Evolutionary conservation across 2,888 invertebrate genomes (phyloP).

Genomic region (Xestia rhomboidea): DNA sequence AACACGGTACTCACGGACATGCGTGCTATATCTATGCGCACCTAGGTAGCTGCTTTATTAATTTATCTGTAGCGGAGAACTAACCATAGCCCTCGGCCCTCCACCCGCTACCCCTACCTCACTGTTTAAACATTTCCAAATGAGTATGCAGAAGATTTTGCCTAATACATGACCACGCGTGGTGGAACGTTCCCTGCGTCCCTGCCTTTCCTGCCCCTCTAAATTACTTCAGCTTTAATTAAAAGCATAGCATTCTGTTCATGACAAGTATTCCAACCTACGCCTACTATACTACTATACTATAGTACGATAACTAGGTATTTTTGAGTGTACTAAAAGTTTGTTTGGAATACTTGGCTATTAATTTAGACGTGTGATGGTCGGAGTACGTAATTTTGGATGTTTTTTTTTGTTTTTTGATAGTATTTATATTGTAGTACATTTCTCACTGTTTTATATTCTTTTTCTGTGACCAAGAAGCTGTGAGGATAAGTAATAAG

Average conservation of each 20-base stretch:
- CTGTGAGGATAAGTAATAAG: too few species aligned
- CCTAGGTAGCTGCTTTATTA: constrained; percentile 86
- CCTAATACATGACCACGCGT: constrained; percentile 85
- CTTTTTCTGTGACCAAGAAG: neutral
- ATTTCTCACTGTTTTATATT: neutral
- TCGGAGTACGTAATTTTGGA: neutral
- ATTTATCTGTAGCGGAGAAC: constrained; percentile 90
- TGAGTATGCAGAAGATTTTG: constrained; percentile 89
- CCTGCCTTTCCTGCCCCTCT: constrained; percentile 78
- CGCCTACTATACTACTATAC: constrained; percentile 72
- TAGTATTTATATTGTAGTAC: neutral
- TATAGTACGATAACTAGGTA: constrained; percentile 71
- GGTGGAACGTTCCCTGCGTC: constrained; percentile 68
- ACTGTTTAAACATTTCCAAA: constrained; percentile 90
- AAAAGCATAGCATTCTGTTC: constrained; percentile 89
- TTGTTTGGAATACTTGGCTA: constrained; percentile 14
- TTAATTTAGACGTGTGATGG: constrained; percentile 1
- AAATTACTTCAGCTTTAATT: constrained; percentile 90
- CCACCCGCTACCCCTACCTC: constrained; percentile 72
- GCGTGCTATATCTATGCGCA: constrained; percentile 85
- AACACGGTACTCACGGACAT: constrained; percentile 80
- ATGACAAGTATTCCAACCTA: constrained; percentile 88
- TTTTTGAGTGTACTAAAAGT: constrained; percentile 28
- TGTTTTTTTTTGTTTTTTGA: neutral
- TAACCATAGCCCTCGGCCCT: constrained; percentile 82